Percentiles rank a stretch among this genome's conserved stretches.
These are phyloP conservation scores for Sphaerodactylus townsendi DNA, from an alignment of 2,113 vertebrate genomes.

Conservation along the genomic window DNA sequence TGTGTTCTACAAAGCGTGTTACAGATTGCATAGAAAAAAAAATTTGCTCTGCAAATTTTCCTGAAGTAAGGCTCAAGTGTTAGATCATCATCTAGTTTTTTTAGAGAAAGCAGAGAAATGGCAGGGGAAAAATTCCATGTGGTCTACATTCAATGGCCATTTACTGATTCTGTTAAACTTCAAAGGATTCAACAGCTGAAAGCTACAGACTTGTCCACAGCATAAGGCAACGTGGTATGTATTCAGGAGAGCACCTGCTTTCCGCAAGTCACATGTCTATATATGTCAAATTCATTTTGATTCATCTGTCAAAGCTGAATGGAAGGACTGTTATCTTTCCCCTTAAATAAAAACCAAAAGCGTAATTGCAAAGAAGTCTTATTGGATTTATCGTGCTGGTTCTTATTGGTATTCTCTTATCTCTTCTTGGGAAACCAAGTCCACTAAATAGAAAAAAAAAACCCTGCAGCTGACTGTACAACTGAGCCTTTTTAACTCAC, in stretches of 20 bases:
- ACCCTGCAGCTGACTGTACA: constrained; percentile 19
- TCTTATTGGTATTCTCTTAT: neutral
- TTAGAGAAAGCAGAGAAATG: constrained; percentile 48
- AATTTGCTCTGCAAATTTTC: constrained; percentile 64
- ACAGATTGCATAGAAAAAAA: constrained; percentile 71
- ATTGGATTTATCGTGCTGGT: neutral
- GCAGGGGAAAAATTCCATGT: constrained; percentile 50
- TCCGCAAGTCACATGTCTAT: constrained; percentile 28
- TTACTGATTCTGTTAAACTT: constrained; percentile 47
- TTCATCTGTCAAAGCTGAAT: constrained; percentile 9
- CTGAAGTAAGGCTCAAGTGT: constrained; percentile 67
- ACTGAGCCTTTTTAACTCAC: neutral
- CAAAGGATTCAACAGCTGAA: constrained; percentile 56
- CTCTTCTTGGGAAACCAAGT: neutral
- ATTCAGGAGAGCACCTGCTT: constrained; percentile 55
- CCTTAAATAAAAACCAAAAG: neutral
- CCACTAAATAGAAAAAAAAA: neutral
- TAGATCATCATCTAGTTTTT: constrained; percentile 41
- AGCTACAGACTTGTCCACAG: constrained; percentile 21
- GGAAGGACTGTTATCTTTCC: neutral
- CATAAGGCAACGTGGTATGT: constrained; percentile 66
- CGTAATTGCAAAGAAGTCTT: constrained; percentile 12
- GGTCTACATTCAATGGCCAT: constrained; percentile 54
- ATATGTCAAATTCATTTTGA: constrained; percentile 41
- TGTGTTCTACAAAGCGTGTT: constrained; percentile 34